Evolutionary conservation across 2,797 vertebrate species (phyloP).

Genomic region (Erpetoichthys calabaricus): DNA sequence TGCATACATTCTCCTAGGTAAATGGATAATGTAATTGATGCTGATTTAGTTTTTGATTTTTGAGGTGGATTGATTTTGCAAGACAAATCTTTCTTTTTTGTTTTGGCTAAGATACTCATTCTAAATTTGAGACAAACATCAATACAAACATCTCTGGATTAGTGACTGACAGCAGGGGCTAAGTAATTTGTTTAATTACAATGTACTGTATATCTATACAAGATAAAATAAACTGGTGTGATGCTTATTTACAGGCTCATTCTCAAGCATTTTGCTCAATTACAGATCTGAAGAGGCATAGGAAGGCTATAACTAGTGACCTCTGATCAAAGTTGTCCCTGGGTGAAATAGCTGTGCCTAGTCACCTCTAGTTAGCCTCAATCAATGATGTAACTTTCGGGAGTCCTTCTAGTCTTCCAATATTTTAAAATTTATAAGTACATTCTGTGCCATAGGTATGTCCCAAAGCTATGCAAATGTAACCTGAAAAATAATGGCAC

Average conservation of each 20-base stretch:
- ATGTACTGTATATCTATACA: constrained; percentile 28
- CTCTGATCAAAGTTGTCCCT: constrained; percentile 59
- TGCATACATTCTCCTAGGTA: too few relatives aligned
- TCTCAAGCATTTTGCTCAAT: constrained; percentile 52
- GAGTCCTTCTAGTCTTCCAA: constrained; percentile 26
- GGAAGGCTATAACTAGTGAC: constrained; percentile 60
- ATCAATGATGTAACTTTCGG: constrained; percentile 30
- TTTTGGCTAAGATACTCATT: constrained; percentile 21
- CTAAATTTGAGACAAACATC: constrained; percentile 36
- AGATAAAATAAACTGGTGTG: constrained; percentile 42
- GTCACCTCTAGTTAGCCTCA: constrained; percentile 56
- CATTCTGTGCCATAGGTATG: constrained; percentile 30
- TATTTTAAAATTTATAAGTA: constrained; percentile 36
- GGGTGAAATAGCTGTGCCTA: constrained; percentile 59
- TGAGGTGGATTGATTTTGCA: too few relatives aligned
- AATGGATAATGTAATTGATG: too few relatives aligned
- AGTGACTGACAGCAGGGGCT: constrained; percentile 28
- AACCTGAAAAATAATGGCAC: constrained; percentile 31
- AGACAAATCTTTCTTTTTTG: too few relatives aligned
- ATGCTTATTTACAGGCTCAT: constrained; percentile 17
- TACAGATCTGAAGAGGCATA: constrained; percentile 57
- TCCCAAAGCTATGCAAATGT: constrained; percentile 49
- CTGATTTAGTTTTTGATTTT: too few relatives aligned
- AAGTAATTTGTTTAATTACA: constrained; percentile 49
- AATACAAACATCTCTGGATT: constrained; percentile 34